Conservation (phyloP, 2,797 vertebrate species). For the Centroberyx gerrardi region DNA sequence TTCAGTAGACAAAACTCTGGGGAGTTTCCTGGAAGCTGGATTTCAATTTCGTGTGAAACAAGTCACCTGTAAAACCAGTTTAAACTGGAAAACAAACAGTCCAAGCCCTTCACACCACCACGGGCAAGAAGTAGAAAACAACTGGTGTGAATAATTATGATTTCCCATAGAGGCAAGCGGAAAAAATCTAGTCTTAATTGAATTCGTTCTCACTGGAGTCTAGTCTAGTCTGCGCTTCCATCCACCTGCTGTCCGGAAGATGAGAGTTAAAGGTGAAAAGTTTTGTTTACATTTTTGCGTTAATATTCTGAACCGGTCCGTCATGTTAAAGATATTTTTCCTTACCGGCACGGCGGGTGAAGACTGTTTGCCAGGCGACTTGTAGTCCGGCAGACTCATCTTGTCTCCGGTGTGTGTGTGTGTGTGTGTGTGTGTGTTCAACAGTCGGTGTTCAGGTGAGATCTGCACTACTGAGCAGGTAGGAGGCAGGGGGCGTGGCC, state of each 20-base stretch:
- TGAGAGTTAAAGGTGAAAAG: too few species aligned
- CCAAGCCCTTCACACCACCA: neutral
- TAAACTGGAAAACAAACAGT: neutral
- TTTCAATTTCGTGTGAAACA: too few species aligned
- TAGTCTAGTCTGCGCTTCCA: neutral
- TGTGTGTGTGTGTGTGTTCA: neutral
- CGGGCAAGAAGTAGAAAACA: neutral
- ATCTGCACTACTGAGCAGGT: conserved; percentile 23
- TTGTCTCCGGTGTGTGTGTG: neutral
- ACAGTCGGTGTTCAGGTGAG: conserved; percentile 1
- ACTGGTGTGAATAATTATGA: neutral
- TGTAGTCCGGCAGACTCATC: conserved; percentile 85
- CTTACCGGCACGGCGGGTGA: conserved; percentile 65
- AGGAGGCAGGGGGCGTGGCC: conserved; percentile 57
- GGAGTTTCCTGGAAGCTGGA: too few species aligned
- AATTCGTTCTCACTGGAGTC: neutral
- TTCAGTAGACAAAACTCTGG: too few species aligned
- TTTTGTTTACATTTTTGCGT: too few species aligned
- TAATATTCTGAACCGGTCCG: too few species aligned
- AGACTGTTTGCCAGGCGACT: conserved; percentile 58
- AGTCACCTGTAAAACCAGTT: neutral
- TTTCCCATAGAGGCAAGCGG: neutral
- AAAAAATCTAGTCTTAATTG: neutral
- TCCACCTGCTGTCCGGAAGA: neutral
- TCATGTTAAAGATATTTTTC: neutral